These are phyloP conservation scores for Mustelus asterias DNA, from an alignment of 2,113 vertebrate species.

Conservation along the genomic window DNA sequence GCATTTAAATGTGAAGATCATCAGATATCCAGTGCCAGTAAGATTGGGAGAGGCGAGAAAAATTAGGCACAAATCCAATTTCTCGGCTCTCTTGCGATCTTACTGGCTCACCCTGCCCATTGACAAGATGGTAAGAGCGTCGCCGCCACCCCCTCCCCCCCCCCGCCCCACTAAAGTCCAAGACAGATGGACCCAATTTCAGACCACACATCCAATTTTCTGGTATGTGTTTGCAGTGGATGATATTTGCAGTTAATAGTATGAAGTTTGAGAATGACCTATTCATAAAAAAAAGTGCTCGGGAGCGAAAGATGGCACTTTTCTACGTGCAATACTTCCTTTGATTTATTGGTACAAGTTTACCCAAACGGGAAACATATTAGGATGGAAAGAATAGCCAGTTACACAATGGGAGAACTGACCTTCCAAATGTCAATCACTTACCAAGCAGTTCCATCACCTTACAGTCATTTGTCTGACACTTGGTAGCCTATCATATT, in stretches of 20 bases:
- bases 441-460: not conserved
- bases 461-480: not conserved
- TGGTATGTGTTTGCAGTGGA: not conserved
- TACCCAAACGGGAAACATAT: not conserved
- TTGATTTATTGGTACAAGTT: not conserved
- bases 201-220: not conserved
- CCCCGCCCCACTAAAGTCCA: no score
- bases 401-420: not conserved
- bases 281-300: no score
- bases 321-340: not conserved
- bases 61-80: no score
- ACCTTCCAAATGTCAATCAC: not conserved
- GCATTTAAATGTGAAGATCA: no score
- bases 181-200: no score
- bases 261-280: not conserved
- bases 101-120: no score
- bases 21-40: no score
- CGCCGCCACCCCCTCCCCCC: no score
- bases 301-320: not conserved
- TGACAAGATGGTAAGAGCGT: no score
- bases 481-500: slow-evolving; percentile 4
- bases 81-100: no score
- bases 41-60: no score
- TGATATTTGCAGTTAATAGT: not conserved
- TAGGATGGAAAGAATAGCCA: not conserved